Evolutionary conservation across 1,140 invertebrate species (phyloP).

Genomic region (Philopotamus ludificatus): DNA sequence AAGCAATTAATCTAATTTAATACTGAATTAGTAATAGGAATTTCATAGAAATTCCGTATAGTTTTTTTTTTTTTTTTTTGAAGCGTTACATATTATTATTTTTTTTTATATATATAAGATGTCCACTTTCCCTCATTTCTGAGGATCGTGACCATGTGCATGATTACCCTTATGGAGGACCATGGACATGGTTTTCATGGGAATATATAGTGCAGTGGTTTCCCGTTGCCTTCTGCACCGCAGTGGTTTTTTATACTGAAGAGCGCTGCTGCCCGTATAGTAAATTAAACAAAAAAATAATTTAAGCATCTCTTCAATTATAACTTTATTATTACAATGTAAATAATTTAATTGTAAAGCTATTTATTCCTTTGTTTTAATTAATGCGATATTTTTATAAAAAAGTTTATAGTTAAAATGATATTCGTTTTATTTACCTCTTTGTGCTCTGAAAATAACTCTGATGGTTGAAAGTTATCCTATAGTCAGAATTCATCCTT

Average conservation of each 20-base stretch:
- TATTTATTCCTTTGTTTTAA: not conserved
- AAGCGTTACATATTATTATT: too few species aligned
- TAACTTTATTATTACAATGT: not conserved
- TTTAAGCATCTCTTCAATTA: not conserved
- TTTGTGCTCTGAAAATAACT: too few species aligned
- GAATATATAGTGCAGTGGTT: too few species aligned
- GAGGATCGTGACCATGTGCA: too few species aligned
- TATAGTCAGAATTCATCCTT: too few species aligned
- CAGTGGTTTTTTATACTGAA: not conserved
- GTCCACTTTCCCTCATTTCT: too few species aligned
- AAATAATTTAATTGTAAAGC: not conserved
- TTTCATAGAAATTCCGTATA: not conserved
- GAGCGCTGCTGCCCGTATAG: not conserved
- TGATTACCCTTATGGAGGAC: not conserved
- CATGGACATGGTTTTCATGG: not conserved
- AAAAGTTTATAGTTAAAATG: too few species aligned
- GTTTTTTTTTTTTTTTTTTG: not conserved
- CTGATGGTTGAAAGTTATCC: too few species aligned
- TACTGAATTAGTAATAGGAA: not conserved
- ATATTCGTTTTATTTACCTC: too few species aligned
- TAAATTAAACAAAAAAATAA: not conserved
- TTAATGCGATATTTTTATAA: too few species aligned
- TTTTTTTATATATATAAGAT: too few species aligned
- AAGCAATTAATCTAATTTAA: not conserved
- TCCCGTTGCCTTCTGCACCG: not conserved